Evolutionary conservation across 1,140 invertebrate species (phyloP), one percentile per base, ranked within the genome.

Genomic region (Ceratina australensis): DNA sequence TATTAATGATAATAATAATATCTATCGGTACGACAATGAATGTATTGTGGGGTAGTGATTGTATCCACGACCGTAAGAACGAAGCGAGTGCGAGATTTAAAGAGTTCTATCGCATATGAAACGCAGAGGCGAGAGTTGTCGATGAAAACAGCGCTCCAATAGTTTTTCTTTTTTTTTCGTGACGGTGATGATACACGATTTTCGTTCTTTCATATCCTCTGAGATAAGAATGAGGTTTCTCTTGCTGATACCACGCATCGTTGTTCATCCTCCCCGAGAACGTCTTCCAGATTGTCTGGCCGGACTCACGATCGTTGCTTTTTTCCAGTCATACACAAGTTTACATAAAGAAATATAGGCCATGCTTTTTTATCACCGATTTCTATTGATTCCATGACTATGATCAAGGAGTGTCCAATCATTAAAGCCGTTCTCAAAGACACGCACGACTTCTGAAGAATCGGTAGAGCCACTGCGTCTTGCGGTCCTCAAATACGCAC

Each of bases 271-370:
- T 22, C 66, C 12, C 63, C 49, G 63, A 83, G 22, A n/a, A 79
- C 85, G 85, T 88, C 85, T 87, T 87, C 82, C 85, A 84, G 81
- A 81, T 85, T 77, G 56, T 80, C 75, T 65, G 61, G 50, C n/a
- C 28, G 28, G 10, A 22, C 61, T 52, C 49, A 68, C 49, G 28
- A 33, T 16, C 22, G 0, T 59, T 28, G 47, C n/a, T 71, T 8
- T 16, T 4, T 15, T 26, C 42, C 2, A n/a, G 20, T n/a, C 20
- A 52, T 20, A 28, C 28, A 33, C n/a, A 20, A 20, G 20, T 18
- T 42, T 42, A 42, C 33, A 42, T 42, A 42, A 42, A 42, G 33
- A 42, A 0, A 42, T 42, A 42, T 10, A 42, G 33, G 33, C 33
- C 33, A 42, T 42, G 33, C 33, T 42, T 42, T 42, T 42, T 42